Conservation (phyloP, 1,140 invertebrate species). For the Caenorhabditis inopinata region DNA sequence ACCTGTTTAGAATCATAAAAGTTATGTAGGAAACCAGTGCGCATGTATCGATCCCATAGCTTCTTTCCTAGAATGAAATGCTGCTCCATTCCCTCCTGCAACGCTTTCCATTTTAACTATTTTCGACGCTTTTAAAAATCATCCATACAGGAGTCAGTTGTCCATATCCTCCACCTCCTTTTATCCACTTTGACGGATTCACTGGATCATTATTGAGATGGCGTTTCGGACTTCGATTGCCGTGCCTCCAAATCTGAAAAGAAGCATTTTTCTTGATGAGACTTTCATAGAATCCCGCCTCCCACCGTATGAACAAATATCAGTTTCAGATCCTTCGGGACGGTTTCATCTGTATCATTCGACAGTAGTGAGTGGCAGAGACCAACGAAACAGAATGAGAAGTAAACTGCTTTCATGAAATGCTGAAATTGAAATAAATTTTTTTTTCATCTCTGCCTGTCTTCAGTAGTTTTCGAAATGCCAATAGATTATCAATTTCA, state of each 20-base stretch:
- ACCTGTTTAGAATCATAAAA: conserved; percentile 19
- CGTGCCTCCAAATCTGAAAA: conserved; percentile 21
- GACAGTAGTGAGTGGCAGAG: too few species aligned
- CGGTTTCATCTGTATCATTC: neutral
- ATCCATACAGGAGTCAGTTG: neutral
- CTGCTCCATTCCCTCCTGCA: neutral
- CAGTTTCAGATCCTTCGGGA: neutral
- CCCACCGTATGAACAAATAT: conserved; percentile 18
- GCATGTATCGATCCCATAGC: neutral
- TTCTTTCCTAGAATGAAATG: neutral
- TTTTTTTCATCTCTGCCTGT: too few species aligned
- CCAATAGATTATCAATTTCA: too few species aligned
- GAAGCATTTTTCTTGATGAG: too few species aligned
- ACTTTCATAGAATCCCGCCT: too few species aligned
- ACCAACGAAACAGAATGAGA: too few species aligned
- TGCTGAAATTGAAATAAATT: too few species aligned
- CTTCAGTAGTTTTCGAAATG: too few species aligned
- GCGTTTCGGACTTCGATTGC: neutral
- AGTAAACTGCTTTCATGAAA: too few species aligned
- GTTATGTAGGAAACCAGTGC: neutral
- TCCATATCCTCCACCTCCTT: conserved; percentile 13
- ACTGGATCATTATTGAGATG: conserved; percentile 25
- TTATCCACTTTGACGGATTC: neutral
- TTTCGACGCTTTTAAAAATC: neutral
- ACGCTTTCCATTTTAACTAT: too few species aligned